Percentiles rank a stretch among this genome's conserved stretches.
phyloP scores from a whole-genome alignment of 2,797 vertebrate genomes.

The Philypnodon macrostomus region DNA sequence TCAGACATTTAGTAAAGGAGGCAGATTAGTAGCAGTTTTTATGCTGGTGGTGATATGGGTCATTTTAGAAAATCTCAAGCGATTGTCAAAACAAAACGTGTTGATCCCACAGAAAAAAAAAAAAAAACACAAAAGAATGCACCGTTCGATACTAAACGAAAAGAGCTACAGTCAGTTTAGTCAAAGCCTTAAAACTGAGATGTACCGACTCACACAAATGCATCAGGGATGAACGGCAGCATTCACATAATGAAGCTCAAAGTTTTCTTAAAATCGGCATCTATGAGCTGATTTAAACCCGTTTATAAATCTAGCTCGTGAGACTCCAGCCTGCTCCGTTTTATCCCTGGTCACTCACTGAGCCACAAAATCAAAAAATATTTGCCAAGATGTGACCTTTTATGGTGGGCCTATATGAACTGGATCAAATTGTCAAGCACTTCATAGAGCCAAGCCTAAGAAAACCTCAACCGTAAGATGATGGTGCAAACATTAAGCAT shows the following conservation, averaged over 20 bases:
- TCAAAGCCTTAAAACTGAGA: slow-evolving; percentile 4
- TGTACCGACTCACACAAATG: slow-evolving; percentile 8
- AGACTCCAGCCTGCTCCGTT: too few relatives aligned
- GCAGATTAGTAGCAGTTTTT: slow-evolving; percentile 23
- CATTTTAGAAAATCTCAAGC: slow-evolving; percentile 8
- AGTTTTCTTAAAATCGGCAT: too few relatives aligned
- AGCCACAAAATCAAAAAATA: too few relatives aligned
- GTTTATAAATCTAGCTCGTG: too few relatives aligned
- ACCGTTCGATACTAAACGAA: too few relatives aligned
- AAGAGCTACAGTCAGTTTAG: slow-evolving; percentile 5
- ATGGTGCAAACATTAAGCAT: slow-evolving; percentile 29
- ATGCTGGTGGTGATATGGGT: slow-evolving; percentile 54
- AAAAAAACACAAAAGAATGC: slow-evolving; percentile 20
- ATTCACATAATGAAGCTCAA: slow-evolving; percentile 22
- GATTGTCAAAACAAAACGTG: slow-evolving; percentile 42
- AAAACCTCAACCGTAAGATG: neutral
- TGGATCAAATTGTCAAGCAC: too few relatives aligned
- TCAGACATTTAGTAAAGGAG: slow-evolving; percentile 27
- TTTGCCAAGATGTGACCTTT: too few relatives aligned
- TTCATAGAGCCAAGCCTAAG: neutral
- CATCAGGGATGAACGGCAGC: slow-evolving; percentile 23
- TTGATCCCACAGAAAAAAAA: slow-evolving; percentile 25
- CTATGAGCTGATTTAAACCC: neutral
- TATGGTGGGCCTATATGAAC: too few relatives aligned
- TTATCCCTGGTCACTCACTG: too few relatives aligned